Evolutionary conservation across 2,113 vertebrate species (phyloP).

Genomic region (Hylia prasina): DNA sequence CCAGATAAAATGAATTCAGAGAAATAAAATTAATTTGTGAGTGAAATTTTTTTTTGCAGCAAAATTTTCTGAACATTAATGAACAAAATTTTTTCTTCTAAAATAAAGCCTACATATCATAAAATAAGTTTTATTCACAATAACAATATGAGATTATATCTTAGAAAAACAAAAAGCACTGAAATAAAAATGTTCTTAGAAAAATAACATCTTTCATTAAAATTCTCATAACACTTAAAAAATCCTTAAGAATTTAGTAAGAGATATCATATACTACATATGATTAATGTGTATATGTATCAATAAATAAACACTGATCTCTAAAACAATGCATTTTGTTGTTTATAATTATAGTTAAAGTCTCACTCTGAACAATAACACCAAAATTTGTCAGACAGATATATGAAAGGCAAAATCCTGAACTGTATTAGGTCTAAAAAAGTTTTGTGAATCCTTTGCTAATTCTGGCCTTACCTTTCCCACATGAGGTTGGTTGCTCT

Average conservation of each 20-base stretch:
- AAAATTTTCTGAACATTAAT: not conserved
- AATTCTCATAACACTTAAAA: not conserved
- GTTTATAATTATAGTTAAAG: not conserved
- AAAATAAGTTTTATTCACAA: not conserved
- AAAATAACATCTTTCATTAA: not conserved
- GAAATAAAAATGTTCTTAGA: not conserved
- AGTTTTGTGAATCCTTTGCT: not conserved
- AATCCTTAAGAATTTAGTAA: not conserved
- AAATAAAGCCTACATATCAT: not conserved
- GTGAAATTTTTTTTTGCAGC: not conserved
- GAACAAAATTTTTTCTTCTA: not conserved
- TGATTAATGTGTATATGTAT: not conserved
- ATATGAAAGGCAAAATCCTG: not conserved
- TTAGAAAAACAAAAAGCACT: not conserved
- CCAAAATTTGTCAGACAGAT: not conserved
- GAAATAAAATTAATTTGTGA: not conserved
- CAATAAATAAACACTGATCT: not conserved
- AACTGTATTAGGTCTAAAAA: not conserved
- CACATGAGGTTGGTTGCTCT: not conserved
- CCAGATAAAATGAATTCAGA: not conserved
- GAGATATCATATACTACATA: not conserved
- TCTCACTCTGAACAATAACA: not conserved
- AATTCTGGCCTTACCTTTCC: conserved; percentile 26
- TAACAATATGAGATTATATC: not conserved
- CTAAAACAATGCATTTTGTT: not conserved